phyloP scores from a whole-genome alignment of 2,797 vertebrate genomes.

The Macropodus opercularis region DNA sequence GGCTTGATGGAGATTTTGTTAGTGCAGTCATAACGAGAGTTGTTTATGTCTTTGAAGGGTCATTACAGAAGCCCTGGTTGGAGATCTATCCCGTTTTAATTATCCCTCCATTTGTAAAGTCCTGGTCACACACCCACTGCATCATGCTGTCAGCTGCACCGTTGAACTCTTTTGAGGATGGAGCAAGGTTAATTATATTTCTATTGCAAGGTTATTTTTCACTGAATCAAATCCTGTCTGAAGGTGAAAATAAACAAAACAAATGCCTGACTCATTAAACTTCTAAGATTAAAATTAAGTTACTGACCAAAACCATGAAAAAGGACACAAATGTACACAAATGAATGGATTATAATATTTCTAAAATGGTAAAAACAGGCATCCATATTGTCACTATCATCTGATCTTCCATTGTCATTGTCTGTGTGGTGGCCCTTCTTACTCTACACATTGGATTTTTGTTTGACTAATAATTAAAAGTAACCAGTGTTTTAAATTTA shows the following conservation, averaged over 20 bases:
- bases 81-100: conserved; percentile 63
- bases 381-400: too few relatives aligned
- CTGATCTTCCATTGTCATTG: too few relatives aligned
- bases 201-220: conserved; percentile 33
- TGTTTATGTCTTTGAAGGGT: conserved; percentile 65
- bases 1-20: conserved; percentile 47
- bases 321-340: background rate
- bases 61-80: conserved; percentile 42
- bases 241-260: conserved; percentile 22
- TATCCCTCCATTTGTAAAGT: conserved; percentile 55
- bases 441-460: too few relatives aligned
- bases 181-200: conserved; percentile 52
- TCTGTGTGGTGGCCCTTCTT: too few relatives aligned
- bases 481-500: too few relatives aligned
- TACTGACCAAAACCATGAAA: background rate
- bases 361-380: too few relatives aligned
- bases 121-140: conserved; percentile 43
- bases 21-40: conserved; percentile 49
- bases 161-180: conserved; percentile 49
- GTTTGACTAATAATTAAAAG: too few relatives aligned
- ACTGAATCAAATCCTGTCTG: conserved; percentile 20
- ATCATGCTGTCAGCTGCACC: conserved; percentile 42
- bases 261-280: background rate
- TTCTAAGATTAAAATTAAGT: background rate
- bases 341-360: too few relatives aligned